These are phyloP conservation scores for Cottoperca gobio DNA, from an alignment of 2,797 vertebrate species.

Conservation along the genomic window DNA sequence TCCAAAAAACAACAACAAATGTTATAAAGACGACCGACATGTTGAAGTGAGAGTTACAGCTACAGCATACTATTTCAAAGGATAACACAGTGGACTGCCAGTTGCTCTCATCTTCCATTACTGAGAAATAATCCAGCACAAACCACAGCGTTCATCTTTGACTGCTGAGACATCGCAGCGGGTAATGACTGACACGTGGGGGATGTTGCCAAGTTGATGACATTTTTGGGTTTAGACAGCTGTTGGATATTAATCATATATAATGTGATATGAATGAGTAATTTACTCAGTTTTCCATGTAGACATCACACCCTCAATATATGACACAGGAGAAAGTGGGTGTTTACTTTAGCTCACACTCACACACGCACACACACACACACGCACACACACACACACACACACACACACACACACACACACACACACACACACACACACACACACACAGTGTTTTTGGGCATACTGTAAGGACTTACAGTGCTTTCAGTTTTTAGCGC, in stretches of 20 bases:
- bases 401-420: too few relatives aligned
- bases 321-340: too few relatives aligned
- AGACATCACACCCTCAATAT: too few relatives aligned
- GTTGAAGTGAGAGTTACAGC: neutral
- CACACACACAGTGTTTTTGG: too few relatives aligned
- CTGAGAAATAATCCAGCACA: constrained; percentile 1
- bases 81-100: neutral
- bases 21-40: neutral
- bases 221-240: constrained; percentile 3
- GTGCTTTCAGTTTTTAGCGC: too few relatives aligned
- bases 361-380: too few relatives aligned
- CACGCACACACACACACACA: too few relatives aligned
- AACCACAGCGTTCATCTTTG: neutral
- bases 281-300: too few relatives aligned
- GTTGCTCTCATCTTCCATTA: neutral
- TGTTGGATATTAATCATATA: neutral
- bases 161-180: constrained; percentile 5
- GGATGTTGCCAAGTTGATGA: neutral
- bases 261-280: too few relatives aligned
- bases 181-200: neutral
- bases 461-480: too few relatives aligned
- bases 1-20: neutral
- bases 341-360: too few relatives aligned
- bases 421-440: too few relatives aligned
- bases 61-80: neutral